Evolutionary conservation across 64 coral and sea anemone species (phyloP).

Genomic region (Stichodactyla mertensii): DNA sequence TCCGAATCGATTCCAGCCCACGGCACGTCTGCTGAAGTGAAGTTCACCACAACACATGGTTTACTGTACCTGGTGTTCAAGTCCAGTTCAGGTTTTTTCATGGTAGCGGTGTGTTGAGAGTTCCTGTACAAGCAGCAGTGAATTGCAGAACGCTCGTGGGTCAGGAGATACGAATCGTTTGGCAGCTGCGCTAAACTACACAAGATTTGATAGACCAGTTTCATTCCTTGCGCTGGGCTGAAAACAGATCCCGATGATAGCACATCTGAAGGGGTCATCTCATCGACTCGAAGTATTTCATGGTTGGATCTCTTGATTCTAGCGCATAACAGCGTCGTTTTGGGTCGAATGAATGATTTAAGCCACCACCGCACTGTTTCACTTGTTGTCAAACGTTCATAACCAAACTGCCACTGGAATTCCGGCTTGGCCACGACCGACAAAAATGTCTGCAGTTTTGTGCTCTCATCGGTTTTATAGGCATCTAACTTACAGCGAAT

Average conservation of each 20-base stretch:
- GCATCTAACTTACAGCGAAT: constrained; percentile 72
- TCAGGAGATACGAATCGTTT: constrained; percentile 31
- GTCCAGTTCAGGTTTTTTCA: constrained; percentile 27
- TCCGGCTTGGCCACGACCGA: constrained; percentile 74
- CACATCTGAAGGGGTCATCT: constrained; percentile 52
- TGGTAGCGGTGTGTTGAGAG: not conserved
- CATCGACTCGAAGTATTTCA: constrained; percentile 52
- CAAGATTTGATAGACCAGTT: constrained; percentile 67
- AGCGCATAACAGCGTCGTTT: constrained; percentile 64
- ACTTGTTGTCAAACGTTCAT: constrained; percentile 59
- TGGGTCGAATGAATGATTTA: constrained; percentile 54
- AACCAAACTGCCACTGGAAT: constrained; percentile 59
- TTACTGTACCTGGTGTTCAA: not conserved
- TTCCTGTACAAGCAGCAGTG: constrained; percentile 75
- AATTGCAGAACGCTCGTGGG: constrained; percentile 53
- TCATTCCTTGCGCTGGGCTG: constrained; percentile 67
- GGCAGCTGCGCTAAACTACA: constrained; percentile 37
- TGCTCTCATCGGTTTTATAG: constrained; percentile 25
- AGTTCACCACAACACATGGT: constrained; percentile 9
- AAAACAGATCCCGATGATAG: constrained; percentile 53
- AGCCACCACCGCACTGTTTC: constrained; percentile 61
- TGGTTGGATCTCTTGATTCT: constrained; percentile 51
- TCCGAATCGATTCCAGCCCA: constrained; percentile 59
- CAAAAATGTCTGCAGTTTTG: constrained; percentile 42
- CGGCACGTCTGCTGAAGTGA: constrained; percentile 44